Evolutionary conservation across 1,140 invertebrate genomes (phyloP).

Genomic region (Probaryconus sp.): DNA sequence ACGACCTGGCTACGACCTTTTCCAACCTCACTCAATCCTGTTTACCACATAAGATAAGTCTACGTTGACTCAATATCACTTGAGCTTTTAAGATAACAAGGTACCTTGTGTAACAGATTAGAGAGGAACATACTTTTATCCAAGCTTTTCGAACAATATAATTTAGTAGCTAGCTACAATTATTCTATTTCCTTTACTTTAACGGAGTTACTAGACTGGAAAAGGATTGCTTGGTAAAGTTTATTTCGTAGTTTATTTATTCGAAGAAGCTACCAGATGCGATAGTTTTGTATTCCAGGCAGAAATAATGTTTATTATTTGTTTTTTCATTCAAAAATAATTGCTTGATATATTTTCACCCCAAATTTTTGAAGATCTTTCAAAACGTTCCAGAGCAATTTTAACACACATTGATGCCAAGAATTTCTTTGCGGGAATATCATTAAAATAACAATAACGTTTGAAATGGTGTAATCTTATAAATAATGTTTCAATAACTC

Average conservation of each 20-base stretch:
- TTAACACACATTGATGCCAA: no score
- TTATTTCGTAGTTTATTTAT: conserved; percentile 39
- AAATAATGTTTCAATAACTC: no score
- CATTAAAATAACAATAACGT: no score
- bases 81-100: conserved; percentile 64
- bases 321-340: no score
- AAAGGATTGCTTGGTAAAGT: conserved; percentile 22
- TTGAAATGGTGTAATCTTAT: no score
- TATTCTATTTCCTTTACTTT: conserved; percentile 17
- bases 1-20: conserved; percentile 34
- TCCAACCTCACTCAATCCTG: conserved; percentile 49
- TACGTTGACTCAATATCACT: conserved; percentile 53
- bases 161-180: conserved; percentile 25
- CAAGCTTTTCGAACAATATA: conserved; percentile 46
- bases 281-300: no score
- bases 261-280: background rate
- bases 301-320: no score
- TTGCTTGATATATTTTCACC: no score
- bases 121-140: conserved; percentile 37
- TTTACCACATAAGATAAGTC: conserved; percentile 59
- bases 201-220: conserved; percentile 18
- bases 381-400: no score
- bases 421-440: no score
- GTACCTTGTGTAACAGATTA: conserved; percentile 48
- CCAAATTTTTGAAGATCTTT: no score